Base-by-base conservation (phyloP, 2,113 vertebrate species). In the Empidonax alnorum region DNA sequence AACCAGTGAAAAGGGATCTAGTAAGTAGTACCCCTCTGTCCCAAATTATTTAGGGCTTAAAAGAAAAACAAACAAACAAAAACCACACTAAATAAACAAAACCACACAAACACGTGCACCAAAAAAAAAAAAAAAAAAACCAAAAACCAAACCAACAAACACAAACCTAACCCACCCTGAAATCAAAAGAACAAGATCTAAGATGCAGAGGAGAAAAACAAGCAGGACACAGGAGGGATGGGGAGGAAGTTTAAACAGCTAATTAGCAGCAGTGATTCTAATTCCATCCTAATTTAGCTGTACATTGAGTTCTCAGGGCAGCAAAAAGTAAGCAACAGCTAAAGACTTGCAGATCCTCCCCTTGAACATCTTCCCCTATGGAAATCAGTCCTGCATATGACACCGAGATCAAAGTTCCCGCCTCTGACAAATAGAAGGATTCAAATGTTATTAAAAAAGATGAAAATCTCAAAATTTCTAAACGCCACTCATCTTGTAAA, bases 361-460 rank as follows among this genome's bases (percentile, higher is more conserved):
- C 89, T 37, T 24, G 68, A 89, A 96, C 35, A 12, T 33, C 25
- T 39, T 25, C 84, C 63, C 68, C 61, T 28, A 42, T 67, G 93
- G 91, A 94, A 95, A 96, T 87, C 84, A 89, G 84, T 6, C 86
- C 94, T 78, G 87, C 73, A 53, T 33, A 9, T 62, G 89, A 94
- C 80, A 92, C 76, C 22, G 0, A 78, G 93, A 95, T 96, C 96
- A 96, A 94, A 96, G 93, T 74, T 81, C 55, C 77, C 18, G 41
- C 65, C 91, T 67, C 22, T 55, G 87, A 89, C 91, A 95, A 96
- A 92, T 19, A 50, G 56, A 89, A 94, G 77, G 91, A 87, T 87
- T 92, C 87, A 91, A 86, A 89, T 59, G 68, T 74, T 58, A 89
- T 89, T 94, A 84, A 89, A 84, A 89, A 22, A 92, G 91, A 96